Base-by-base conservation (phyloP, 2,113 vertebrate species). In the Cinclus cinclus region DNA sequence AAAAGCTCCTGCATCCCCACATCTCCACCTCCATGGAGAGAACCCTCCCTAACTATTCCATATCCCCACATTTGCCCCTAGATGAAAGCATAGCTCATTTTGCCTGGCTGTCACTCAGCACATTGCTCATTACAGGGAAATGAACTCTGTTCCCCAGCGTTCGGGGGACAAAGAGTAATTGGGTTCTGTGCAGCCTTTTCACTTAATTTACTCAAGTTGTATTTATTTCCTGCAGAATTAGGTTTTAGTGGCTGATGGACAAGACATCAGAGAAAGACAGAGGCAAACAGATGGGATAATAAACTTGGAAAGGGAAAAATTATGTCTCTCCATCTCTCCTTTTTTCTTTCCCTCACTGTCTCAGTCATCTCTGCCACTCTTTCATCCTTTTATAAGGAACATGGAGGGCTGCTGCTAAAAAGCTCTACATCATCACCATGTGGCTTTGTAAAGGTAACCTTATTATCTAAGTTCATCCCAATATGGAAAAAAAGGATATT, bases 161-260 rank as follows among this genome's bases (percentile, higher is more conserved):
- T 79, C 1, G 0, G 81, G 62, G 90, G 89, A 97, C 90, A 83
- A 55, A 86, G 89, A 95, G 65, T 97, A 97, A 98, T 92, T 97
- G 96, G 86, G 80, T 94, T 97, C 92, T 89, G 86, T 31, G 74
- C 95, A 96, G 90, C 73, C 79, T 97, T 97, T 97, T 91, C 95
- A 95, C 89, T 97, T 98, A 97, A 97, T 98, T 98, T 97, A 95
- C 92, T 98, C 97, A 92, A 97, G 95, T 96, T 97, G 91, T 97
- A 93, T 97, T 98, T 98, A 95, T 97, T 98, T 95, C 97, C 95
- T 90, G 87, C 84, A 91, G 90, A 97, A 97, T 97, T 97, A 95
- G 87, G 78, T 97, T 92, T 94, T 95, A 93, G 92, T 28, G 1
- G 79, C 70, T 96, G 97, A 97, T 15, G 77, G 97, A 97, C 97